Evolutionary conservation across 2,113 vertebrate species (phyloP).

Genomic region (Ceratotherium simum): DNA sequence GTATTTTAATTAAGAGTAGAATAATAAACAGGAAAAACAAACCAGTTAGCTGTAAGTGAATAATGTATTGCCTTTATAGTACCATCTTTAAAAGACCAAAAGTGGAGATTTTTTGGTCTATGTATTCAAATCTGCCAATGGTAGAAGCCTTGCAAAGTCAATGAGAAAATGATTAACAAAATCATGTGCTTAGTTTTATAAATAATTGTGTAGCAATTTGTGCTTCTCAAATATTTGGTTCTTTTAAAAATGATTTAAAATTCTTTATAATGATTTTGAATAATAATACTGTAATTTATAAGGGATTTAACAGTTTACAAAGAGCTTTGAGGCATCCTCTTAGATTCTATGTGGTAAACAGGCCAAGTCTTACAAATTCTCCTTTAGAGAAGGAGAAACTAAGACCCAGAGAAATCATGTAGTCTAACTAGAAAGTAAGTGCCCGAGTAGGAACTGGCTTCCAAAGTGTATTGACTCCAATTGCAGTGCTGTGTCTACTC

Average conservation of each 20-base stretch:
- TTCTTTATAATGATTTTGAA: not conserved
- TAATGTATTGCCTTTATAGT: not conserved
- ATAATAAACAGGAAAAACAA: not conserved
- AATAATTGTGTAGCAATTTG: not conserved
- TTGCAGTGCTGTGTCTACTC: not conserved
- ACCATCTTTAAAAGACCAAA: not conserved
- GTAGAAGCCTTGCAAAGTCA: not conserved
- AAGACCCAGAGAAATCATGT: not conserved
- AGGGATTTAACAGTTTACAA: not conserved
- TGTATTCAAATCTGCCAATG: not conserved
- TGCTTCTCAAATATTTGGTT: constrained; percentile 23
- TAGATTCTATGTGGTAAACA: not conserved
- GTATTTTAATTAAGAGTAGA: not conserved
- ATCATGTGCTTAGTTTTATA: not conserved
- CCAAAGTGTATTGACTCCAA: not conserved
- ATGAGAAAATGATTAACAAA: not conserved
- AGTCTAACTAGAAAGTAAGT: not conserved
- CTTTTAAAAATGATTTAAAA: not conserved
- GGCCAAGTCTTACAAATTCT: not conserved
- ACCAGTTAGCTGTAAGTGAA: not conserved
- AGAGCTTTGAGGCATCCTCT: not conserved
- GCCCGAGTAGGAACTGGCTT: not conserved
- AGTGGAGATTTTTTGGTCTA: not conserved
- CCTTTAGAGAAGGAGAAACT: not conserved
- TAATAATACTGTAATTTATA: not conserved